Evolutionary conservation across 2,888 invertebrate genomes (phyloP).

Genomic region (Ypsolopha scabrella): DNA sequence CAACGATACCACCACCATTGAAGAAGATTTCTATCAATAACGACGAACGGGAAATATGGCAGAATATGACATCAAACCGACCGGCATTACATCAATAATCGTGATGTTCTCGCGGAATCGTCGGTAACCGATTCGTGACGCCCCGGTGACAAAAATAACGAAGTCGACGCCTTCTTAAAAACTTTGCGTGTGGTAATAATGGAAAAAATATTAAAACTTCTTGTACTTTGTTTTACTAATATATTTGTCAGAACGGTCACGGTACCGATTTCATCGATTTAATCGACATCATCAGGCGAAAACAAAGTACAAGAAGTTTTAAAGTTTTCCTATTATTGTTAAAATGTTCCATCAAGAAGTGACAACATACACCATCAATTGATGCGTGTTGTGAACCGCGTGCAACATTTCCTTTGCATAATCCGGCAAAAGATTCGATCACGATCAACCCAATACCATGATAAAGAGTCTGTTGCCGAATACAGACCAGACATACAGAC

Average conservation of each 20-base stretch:
- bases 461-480: not conserved
- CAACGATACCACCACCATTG: slow-evolving; percentile 15
- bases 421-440: slow-evolving; percentile 40
- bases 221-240: not conserved
- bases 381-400: slow-evolving; percentile 28
- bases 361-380: no score
- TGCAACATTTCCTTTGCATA: slow-evolving; percentile 40
- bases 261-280: not conserved
- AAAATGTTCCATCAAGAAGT: no score
- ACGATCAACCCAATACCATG: slow-evolving; percentile 22
- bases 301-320: no score
- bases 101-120: slow-evolving; percentile 30
- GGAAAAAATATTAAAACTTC: no score
- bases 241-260: not conserved
- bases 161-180: slow-evolving; percentile 20
- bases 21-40: slow-evolving; percentile 9
- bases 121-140: slow-evolving; percentile 35
- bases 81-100: slow-evolving; percentile 37
- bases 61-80: slow-evolving; percentile 26
- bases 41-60: not conserved
- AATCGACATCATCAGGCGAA: no score
- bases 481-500: not conserved
- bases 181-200: not conserved
- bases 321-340: no score
- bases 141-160: slow-evolving; percentile 42